A percentile compares a stretch with the other conserved stretches of the same genome.
These are phyloP conservation scores for Pseudobourletiella spinata DNA, from an alignment of 1,140 invertebrate species.

Conservation along the genomic window DNA sequence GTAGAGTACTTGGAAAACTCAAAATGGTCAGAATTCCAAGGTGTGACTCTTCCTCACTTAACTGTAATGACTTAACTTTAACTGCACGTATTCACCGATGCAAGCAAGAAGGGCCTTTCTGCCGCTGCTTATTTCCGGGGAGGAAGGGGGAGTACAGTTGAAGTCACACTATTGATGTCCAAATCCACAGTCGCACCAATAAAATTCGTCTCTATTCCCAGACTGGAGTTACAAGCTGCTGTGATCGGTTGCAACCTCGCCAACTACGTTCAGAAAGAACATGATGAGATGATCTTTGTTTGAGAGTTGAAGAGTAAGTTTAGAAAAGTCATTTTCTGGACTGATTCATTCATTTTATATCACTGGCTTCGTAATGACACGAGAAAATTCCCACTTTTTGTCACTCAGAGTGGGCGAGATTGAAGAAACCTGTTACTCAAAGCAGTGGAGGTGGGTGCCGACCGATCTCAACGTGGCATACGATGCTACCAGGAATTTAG, in stretches of 20 bases:
- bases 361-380: slow-evolving; percentile 12
- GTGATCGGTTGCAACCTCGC: slow-evolving; percentile 38
- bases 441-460: slow-evolving; percentile 27
- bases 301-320: slow-evolving; percentile 2
- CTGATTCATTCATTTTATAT: slow-evolving; percentile 20
- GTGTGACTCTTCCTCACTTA: no score
- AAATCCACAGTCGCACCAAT: slow-evolving; percentile 24
- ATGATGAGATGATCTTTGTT: no score
- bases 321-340: slow-evolving; percentile 8
- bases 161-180: not conserved
- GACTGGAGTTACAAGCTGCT: slow-evolving; percentile 42
- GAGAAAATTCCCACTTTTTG: slow-evolving; percentile 15
- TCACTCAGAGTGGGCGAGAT: slow-evolving; percentile 29
- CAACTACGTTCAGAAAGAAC: not conserved
- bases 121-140: slow-evolving; percentile 16
- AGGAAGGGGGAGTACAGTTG: not conserved
- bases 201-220: slow-evolving; percentile 35
- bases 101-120: slow-evolving; percentile 14
- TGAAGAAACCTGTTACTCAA: slow-evolving; percentile 14
- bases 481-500: slow-evolving; percentile 11
- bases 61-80: not conserved
- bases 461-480: slow-evolving; percentile 25
- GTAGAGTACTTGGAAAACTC: not conserved
- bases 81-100: slow-evolving; percentile 24
- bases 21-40: not conserved